Base-by-base conservation (phyloP, 2,113 vertebrate species). In the Catagonus wagneri region DNA sequence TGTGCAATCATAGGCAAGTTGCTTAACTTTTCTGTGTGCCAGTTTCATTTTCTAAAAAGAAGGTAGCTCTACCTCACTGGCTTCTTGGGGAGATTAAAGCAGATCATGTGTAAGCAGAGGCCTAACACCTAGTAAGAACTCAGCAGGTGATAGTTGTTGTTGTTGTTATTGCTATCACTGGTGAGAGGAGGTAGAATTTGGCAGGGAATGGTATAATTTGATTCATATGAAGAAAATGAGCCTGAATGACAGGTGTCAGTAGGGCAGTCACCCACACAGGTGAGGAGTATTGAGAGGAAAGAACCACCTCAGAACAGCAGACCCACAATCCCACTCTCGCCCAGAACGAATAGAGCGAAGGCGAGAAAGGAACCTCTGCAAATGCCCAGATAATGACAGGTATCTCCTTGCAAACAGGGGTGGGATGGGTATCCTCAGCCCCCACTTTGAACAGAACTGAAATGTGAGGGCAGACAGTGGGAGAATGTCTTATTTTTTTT, bases 21-120 rank as follows among this genome's bases (percentile, higher is more conserved):
- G 50, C 32, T 84, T 94, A 75, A 84, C 68, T 32, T 39, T 79
- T 54, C n/a, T 90, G n/a, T 68, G 60, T 34, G 34, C 90, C 11
- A 19, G 16, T 94, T 84, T 92, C 81, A 50, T 78, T 94, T 92
- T 95, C 61, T 39, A 68, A 89, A 93, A 79, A 78, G 23, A 89
- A 4, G 44, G 29, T 56, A 54, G 19, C 17, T 34, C 25, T 52
- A 7, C 19, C 1, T 84, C 39, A 23, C 13, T 90, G 84, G n/a
- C 86, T 95, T 95, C 52, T 65, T 76, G 19, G 52, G 60, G 68
- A 90, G 44, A 71, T n/a, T 56, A 74, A 87, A 65, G 54, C 68
- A 90, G 60, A 44, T 25, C 9, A 27, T 56, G 20, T 84, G 69
- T 80, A 66, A 80, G 87, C 39, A 78, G 44, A 87, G 6, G 50